phyloP scores from a whole-genome alignment of 2,113 vertebrate species.

The Ranitomeya variabilis region DNA sequence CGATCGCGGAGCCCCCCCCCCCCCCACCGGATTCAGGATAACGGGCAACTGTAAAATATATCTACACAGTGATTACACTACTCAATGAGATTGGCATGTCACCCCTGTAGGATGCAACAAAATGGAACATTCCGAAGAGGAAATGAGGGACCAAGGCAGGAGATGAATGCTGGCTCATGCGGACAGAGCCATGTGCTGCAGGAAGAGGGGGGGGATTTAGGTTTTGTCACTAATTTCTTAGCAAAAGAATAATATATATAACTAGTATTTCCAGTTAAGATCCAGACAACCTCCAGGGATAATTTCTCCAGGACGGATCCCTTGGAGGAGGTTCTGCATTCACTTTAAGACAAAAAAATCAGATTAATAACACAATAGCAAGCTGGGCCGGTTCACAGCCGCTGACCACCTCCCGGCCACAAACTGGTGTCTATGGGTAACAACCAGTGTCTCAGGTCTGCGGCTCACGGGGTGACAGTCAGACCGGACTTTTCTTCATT shows the following conservation, averaged over 20 bases:
- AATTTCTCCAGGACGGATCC: background rate
- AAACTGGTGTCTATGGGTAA: background rate
- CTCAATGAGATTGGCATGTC: background rate
- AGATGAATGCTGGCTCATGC: background rate
- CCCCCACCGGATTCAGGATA: background rate
- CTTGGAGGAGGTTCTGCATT: background rate
- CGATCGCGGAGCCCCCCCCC: background rate
- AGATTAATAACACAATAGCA: background rate
- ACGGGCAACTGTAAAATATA: background rate
- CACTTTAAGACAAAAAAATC: background rate
- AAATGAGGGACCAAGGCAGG: background rate
- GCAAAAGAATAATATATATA: background rate
- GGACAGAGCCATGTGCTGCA: background rate
- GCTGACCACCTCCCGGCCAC: background rate
- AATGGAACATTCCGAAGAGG: slow-evolving; percentile 29
- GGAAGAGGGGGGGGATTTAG: background rate
- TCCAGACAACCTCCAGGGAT: background rate
- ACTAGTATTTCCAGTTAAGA: background rate
- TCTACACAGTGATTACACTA: background rate
- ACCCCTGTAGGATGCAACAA: background rate
- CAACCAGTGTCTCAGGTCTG: background rate
- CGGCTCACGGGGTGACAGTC: too few species aligned
- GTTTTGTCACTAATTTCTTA: background rate
- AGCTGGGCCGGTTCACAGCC: background rate
- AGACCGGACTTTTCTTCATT: too few species aligned